phyloP scores from a whole-genome alignment of 2,888 invertebrate genomes.

The Biston stratarius region DNA sequence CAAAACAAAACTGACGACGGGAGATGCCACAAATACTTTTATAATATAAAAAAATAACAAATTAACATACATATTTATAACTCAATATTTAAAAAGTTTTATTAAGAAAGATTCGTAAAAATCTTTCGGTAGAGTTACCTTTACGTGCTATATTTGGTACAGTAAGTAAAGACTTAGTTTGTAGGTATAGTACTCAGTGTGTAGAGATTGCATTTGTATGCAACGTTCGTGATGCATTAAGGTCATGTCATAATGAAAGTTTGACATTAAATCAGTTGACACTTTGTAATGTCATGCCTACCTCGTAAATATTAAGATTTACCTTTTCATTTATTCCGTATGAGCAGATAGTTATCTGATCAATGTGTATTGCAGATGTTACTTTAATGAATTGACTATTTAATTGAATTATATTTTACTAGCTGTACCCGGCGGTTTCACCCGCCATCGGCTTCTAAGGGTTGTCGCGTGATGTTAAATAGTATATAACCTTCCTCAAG shows the following conservation, averaged over 20 bases:
- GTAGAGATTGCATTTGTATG: constrained; percentile 36
- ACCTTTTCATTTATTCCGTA: constrained; percentile 8
- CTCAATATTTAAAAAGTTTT: no score
- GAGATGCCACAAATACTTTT: no score
- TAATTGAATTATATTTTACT: neutral
- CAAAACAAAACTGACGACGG: no score
- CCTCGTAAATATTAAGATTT: constrained; percentile 22
- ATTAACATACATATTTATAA: no score
- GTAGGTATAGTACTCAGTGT: constrained; percentile 2
- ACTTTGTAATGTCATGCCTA: constrained; percentile 30
- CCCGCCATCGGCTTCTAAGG: neutral
- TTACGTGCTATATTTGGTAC: neutral
- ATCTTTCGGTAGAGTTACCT: no score
- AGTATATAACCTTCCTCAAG: no score
- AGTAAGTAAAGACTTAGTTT: neutral
- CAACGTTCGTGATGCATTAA: constrained; percentile 28
- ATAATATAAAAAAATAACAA: no score
- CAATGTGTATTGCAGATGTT: no score
- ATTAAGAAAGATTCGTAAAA: no score
- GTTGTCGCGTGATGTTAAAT: no score
- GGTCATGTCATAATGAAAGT: constrained; percentile 54
- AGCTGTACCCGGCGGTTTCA: no score
- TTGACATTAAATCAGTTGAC: constrained; percentile 48
- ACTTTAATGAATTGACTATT: neutral
- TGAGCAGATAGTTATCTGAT: no score